Base-by-base conservation (phyloP, 2,113 vertebrate species). In the Mugil cephalus region DNA sequence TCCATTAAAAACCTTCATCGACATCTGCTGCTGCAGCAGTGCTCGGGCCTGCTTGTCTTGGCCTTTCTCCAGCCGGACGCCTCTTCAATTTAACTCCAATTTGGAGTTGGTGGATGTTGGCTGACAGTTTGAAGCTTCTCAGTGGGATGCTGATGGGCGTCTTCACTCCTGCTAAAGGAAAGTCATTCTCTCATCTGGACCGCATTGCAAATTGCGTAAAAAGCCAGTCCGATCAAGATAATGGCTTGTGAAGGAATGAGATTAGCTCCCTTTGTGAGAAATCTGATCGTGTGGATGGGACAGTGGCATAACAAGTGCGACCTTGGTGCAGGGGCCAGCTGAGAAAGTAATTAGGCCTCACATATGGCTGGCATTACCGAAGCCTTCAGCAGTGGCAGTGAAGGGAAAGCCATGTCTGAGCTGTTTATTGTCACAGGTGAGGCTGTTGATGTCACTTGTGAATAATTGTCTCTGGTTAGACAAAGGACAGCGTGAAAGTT, bases 81-180 rank as follows among this genome's bases (percentile, higher is more conserved):
- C 82, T 85, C 84, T 83, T 91, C 87, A 88, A 91, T 93, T 91
- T 88, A 78, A 79, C 78, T 91, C 81, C 84, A 85, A 85, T 91
- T 94, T 95, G 91, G 92, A 92, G 88, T 90, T 86, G 82, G 85
- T 89, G 88, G 90, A 87, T 84, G 90, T 88, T 90, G 94, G 84
- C 94, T 90, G 87, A 93, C 88, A 90, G 87, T 94, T 86, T 89
- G 85, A 88, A 86, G 92, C 93, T 95, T 94, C 91, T 67, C 77
- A 47, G 93, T 47, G 61, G 79, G 84, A 82, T 77, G 74, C 76
- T 76, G 89, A 85, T 78, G 77, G 82, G 80, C 45, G 11, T 86
- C 86, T 83, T 78, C 73, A 48, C 75, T 83, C 77, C 45, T 6
- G 64, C 78, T 55, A 70, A 88, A 87, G 85, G 72, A 93, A 93